Evolutionary conservation across 92 coral and sea anemone genomes (phyloP).

Genomic region (Phymanthus crucifer): DNA sequence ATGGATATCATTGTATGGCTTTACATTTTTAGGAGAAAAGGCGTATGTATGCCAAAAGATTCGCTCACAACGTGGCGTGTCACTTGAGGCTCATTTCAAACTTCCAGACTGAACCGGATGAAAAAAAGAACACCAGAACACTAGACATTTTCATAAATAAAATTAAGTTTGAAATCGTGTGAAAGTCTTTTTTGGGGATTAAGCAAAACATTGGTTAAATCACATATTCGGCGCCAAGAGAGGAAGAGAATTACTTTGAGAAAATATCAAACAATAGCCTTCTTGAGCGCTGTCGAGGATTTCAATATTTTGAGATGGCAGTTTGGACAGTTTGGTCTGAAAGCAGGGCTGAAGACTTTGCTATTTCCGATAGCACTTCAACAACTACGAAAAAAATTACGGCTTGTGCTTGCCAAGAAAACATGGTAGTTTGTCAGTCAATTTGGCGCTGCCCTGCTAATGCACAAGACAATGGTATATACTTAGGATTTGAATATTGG

Average conservation of each 20-base stretch:
- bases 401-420: constrained; percentile 14
- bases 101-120: background rate
- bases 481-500: constrained; percentile 16
- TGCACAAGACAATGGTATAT: constrained; percentile 28
- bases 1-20: background rate
- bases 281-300: constrained; percentile 7
- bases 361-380: constrained; percentile 45
- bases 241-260: background rate
- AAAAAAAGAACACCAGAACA: background rate
- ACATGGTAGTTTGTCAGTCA: constrained; percentile 6
- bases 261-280: constrained; percentile 12
- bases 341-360: constrained; percentile 24
- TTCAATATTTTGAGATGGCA: constrained; percentile 19
- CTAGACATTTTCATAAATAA: constrained; percentile 15
- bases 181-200: constrained; percentile 22
- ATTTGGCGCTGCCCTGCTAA: constrained; percentile 20
- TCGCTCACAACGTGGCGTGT: background rate
- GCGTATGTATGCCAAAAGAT: background rate
- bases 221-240: constrained; percentile 11
- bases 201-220: background rate
- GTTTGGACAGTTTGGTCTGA: constrained; percentile 25
- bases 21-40: background rate
- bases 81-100: background rate
- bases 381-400: constrained; percentile 23
- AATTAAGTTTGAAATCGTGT: background rate